A percentile compares a stretch with the other conserved stretches of the same genome.
These are phyloP conservation scores for Pygoscelis antarcticus DNA, from an alignment of 2,113 vertebrate species.

Conservation along the genomic window DNA sequence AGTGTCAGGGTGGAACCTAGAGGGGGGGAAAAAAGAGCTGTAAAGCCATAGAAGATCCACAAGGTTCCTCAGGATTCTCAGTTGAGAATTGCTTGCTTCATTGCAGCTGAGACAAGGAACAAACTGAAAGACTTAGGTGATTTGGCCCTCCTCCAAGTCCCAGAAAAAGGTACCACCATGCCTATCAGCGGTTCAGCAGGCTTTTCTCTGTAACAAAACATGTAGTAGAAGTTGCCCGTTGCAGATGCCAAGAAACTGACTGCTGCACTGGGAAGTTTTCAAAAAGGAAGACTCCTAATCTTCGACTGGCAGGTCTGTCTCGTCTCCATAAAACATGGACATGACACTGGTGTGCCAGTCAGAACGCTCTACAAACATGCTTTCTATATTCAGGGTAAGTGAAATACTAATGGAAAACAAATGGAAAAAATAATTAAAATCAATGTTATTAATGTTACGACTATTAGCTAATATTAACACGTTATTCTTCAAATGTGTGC, in stretches of 20 bases:
- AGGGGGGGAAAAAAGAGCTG: not conserved
- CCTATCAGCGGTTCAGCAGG: not conserved
- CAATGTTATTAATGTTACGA: not conserved
- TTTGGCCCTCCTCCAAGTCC: not conserved
- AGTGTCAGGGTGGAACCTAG: not conserved
- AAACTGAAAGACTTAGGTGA: not conserved
- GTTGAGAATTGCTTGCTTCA: not conserved
- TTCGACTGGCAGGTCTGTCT: not conserved
- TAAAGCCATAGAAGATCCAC: not conserved
- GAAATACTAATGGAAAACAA: not conserved
- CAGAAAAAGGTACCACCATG: not conserved
- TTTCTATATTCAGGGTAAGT: not conserved
- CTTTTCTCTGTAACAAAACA: fast-evolving
- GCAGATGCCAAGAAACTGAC: not conserved
- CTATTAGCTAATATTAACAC: not conserved
- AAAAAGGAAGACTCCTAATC: not conserved
- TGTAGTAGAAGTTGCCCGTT: not conserved
- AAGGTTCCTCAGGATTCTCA: not conserved
- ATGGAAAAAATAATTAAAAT: not conserved
- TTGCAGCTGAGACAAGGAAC: not conserved
- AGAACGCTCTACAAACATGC: not conserved
- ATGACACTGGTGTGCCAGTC: not conserved
- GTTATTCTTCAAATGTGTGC: not conserved
- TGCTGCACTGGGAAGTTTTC: not conserved
- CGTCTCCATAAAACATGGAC: fast-evolving